Percentiles rank a stretch among this genome's conserved stretches.
These are phyloP conservation scores for Caracal caracal DNA, from an alignment of 2,113 vertebrate species.

Conservation along the genomic window DNA sequence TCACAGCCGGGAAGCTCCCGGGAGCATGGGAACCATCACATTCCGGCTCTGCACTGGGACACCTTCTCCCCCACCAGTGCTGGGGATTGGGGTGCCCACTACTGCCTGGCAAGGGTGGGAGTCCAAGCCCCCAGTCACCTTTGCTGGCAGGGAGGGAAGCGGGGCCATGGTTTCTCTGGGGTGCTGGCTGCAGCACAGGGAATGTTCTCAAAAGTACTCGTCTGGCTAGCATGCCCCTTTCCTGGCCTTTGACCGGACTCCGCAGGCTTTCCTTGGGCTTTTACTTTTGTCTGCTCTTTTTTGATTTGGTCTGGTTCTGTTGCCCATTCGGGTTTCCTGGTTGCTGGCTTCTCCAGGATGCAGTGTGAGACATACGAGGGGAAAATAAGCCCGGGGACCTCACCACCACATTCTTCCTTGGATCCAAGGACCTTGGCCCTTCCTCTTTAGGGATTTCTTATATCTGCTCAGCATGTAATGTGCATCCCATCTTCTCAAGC, in stretches of 20 bases:
- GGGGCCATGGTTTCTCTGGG: neutral
- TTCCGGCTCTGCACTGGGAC: neutral
- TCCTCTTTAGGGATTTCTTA: neutral
- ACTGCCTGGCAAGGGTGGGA: neutral
- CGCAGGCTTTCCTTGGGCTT: neutral
- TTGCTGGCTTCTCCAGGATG: neutral
- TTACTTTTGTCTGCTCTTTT: neutral
- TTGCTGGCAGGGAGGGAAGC: neutral
- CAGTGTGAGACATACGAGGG: neutral
- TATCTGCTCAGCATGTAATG: neutral
- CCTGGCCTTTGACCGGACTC: neutral
- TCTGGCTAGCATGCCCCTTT: neutral
- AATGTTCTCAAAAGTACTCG: neutral
- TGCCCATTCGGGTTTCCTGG: neutral
- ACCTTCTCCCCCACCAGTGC: neutral
- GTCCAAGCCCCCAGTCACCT: neutral
- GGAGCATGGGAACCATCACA: neutral
- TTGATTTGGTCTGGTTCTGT: neutral
- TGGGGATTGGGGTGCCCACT: neutral
- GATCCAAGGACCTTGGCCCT: neutral
- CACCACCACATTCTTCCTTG: neutral
- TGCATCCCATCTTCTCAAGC: neutral
- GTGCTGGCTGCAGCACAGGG: neutral
- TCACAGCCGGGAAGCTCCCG: neutral
- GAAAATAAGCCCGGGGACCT: neutral